Evolutionary conservation across 2,797 vertebrate species (phyloP).

Genomic region (Tokudaia tokunoshimensis): DNA sequence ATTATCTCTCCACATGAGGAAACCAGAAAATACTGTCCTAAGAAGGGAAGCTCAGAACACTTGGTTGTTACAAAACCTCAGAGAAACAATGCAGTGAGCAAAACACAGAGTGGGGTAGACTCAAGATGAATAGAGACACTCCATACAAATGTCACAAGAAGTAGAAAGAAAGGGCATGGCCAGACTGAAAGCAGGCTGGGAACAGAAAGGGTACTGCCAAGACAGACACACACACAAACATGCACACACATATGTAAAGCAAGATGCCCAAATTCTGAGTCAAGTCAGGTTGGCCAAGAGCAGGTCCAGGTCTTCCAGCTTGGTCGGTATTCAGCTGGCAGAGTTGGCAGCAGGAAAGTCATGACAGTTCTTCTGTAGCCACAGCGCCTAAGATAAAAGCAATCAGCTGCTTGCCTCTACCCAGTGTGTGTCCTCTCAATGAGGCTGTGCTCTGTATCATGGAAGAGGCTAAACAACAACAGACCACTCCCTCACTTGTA

Average conservation of each 20-base stretch:
- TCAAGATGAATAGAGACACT: background rate
- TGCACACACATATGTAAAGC: background rate
- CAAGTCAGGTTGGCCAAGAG: constrained; percentile 19
- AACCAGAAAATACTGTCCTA: background rate
- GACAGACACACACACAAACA: background rate
- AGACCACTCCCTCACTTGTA: background rate
- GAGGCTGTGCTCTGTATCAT: background rate
- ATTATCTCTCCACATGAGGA: background rate
- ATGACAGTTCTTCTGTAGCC: background rate
- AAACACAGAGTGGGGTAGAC: background rate
- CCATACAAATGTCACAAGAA: background rate
- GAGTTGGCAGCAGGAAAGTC: background rate
- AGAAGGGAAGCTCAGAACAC: background rate
- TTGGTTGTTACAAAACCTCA: background rate
- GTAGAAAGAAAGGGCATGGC: background rate
- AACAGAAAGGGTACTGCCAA: background rate
- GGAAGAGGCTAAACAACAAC: background rate
- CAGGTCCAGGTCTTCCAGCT: background rate
- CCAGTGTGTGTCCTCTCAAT: background rate
- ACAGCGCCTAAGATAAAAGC: background rate
- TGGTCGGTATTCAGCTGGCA: background rate
- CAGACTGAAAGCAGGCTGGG: background rate
- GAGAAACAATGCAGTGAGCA: background rate
- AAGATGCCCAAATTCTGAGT: constrained; percentile 66
- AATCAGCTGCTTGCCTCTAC: background rate